Conservation (phyloP, 2,797 vertebrate genomes). For the Poeciliopsis turneri region DNA sequence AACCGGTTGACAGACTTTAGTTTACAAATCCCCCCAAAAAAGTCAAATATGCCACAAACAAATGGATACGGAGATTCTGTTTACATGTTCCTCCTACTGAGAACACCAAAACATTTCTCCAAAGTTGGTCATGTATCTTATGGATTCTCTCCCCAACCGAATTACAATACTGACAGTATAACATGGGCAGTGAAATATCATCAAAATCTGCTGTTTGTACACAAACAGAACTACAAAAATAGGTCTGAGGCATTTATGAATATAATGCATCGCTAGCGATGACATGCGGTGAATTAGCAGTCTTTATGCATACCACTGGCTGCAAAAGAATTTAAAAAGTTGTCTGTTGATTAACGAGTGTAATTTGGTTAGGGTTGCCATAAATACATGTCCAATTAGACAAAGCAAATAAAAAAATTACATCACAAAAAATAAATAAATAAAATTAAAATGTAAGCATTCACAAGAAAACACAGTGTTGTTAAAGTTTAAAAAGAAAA, state of each 20-base stretch:
- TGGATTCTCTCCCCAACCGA: conserved; percentile 85
- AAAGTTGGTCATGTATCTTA: conserved; percentile 77
- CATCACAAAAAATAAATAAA: conserved; percentile 32
- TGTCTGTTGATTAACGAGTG: conserved; percentile 21
- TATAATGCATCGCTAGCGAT: conserved; percentile 42
- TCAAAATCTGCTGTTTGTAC: conserved; percentile 24
- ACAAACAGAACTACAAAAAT: conserved; percentile 31
- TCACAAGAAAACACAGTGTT: conserved; percentile 32
- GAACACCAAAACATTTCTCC: conserved; percentile 30
- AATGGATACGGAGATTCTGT: conserved; percentile 21
- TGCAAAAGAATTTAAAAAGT: conserved; percentile 19
- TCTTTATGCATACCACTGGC: conserved; percentile 73
- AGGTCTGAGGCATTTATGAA: conserved; percentile 47
- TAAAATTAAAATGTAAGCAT: conserved; percentile 41
- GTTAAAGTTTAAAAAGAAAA: conserved; percentile 16
- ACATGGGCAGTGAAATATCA: conserved; percentile 40
- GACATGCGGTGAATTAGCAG: conserved; percentile 77
- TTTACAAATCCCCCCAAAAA: conserved; percentile 10
- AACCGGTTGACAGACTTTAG: conserved; percentile 17
- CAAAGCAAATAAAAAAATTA: conserved; percentile 20
- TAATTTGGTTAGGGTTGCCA: conserved; percentile 76
- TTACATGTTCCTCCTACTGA: conserved; percentile 26
- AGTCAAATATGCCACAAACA: conserved; percentile 24
- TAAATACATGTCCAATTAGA: conserved; percentile 79
- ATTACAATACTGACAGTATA: conserved; percentile 58